These are phyloP conservation scores for Drosophila lacertosa DNA, from an alignment of 1,140 invertebrate species.

Conservation along the genomic window DNA sequence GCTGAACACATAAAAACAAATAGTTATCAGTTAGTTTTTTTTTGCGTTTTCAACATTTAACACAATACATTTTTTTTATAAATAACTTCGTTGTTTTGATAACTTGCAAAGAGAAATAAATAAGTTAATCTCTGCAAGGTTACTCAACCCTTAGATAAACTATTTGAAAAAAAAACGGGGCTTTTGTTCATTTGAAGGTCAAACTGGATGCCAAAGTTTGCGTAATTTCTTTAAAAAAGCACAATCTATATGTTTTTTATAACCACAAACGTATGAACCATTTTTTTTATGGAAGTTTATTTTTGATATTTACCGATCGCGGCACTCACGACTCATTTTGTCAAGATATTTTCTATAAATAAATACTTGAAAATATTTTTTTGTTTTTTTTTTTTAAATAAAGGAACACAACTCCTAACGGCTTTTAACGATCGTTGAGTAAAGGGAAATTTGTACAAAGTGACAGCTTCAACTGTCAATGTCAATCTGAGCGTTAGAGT, in stretches of 20 bases:
- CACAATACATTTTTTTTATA: not conserved
- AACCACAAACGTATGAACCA: not conserved
- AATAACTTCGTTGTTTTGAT: not conserved
- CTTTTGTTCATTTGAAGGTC: slow-evolving; percentile 28
- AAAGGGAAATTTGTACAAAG: slow-evolving; percentile 20
- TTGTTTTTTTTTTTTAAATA: no score
- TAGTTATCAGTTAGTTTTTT: no score
- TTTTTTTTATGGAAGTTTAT: slow-evolving; percentile 25
- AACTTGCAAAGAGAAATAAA: not conserved
- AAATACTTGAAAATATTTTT: not conserved
- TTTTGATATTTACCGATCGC: slow-evolving; percentile 55
- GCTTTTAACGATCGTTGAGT: not conserved
- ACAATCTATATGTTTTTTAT: slow-evolving; percentile 3
- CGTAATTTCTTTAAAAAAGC: not conserved
- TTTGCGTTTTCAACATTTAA: no score
- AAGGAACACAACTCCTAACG: not conserved
- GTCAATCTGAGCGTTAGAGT: slow-evolving; percentile 66
- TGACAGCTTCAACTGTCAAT: slow-evolving; percentile 67
- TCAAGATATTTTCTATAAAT: slow-evolving; percentile 11
- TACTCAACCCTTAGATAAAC: no score
- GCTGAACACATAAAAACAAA: no score
- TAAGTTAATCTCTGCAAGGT: not conserved
- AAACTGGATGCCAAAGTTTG: slow-evolving; percentile 16
- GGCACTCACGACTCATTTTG: slow-evolving; percentile 51
- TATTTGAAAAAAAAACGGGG: no score